A percentile compares a stretch with the other conserved stretches of the same genome.
phyloP scores from a whole-genome alignment of 1,140 invertebrate species.

The Anastrepha ludens region DNA sequence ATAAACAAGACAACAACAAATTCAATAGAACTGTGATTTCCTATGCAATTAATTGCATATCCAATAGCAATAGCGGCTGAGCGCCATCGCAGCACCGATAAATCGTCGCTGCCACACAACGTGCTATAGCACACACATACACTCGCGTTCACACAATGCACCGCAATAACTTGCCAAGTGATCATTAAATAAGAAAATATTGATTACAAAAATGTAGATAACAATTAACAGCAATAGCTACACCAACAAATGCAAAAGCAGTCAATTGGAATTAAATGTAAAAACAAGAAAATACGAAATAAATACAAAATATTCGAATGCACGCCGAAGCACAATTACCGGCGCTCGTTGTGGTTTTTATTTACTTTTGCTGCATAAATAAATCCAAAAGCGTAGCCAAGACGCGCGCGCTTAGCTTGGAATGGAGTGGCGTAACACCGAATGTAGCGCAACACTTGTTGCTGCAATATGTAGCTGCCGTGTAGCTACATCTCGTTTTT shows the following conservation, averaged over 20 bases:
- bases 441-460: neutral
- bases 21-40: conserved; percentile 46
- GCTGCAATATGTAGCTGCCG: neutral
- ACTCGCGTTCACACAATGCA: neutral
- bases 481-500: neutral
- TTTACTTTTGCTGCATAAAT: neutral
- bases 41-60: conserved; percentile 42
- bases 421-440: neutral
- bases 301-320: neutral
- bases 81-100: neutral
- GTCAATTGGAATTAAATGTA: neutral
- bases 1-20: neutral
- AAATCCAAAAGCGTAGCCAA: neutral
- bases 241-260: neutral
- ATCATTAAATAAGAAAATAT: conserved; percentile 49
- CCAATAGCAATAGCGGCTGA: neutral
- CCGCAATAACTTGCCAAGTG: conserved; percentile 10
- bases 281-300: neutral
- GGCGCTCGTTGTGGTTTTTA: conserved; percentile 43
- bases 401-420: too few species aligned
- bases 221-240: conserved; percentile 14
- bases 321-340: neutral
- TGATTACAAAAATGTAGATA: conserved; percentile 49
- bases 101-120: neutral
- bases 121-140: neutral